Conservation (phyloP, 2,888 invertebrate species). For the Hyles lineata region DNA sequence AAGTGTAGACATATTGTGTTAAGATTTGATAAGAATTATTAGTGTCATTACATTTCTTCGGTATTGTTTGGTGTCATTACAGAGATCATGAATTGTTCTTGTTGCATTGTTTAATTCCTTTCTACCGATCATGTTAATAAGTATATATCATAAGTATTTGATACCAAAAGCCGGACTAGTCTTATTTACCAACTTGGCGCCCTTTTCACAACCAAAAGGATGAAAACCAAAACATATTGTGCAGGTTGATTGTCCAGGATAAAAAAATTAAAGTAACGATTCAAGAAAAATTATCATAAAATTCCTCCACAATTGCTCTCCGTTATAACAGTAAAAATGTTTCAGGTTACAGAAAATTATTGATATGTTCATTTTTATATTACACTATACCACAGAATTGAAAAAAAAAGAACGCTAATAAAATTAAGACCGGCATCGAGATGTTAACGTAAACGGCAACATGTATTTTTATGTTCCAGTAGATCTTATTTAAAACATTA, state of each 20-base stretch:
- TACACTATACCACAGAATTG: neutral
- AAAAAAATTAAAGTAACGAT: neutral
- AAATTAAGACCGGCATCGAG: neutral
- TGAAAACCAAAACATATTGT: neutral
- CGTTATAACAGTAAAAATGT: neutral
- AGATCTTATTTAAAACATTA: conserved; percentile 57
- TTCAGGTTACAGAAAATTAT: neutral
- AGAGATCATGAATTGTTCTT: too few relatives aligned
- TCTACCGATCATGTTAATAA: too few relatives aligned
- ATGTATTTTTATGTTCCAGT: conserved; percentile 46
- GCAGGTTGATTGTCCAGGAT: neutral
- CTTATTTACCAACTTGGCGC: neutral
- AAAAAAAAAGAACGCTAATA: neutral
- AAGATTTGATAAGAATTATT: too few relatives aligned
- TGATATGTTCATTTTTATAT: neutral
- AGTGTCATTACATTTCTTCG: too few relatives aligned
- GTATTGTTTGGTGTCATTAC: too few relatives aligned
- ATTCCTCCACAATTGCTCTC: neutral
- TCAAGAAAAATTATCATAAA: neutral
- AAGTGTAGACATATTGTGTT: neutral
- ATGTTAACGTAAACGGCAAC: neutral
- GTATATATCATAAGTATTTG: too few relatives aligned
- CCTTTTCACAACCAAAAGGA: neutral
- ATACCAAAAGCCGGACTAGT: neutral
- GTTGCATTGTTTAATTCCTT: too few relatives aligned